Evolutionary conservation across 2,113 vertebrate genomes (phyloP).

Genomic region (Indicator indicator): DNA sequence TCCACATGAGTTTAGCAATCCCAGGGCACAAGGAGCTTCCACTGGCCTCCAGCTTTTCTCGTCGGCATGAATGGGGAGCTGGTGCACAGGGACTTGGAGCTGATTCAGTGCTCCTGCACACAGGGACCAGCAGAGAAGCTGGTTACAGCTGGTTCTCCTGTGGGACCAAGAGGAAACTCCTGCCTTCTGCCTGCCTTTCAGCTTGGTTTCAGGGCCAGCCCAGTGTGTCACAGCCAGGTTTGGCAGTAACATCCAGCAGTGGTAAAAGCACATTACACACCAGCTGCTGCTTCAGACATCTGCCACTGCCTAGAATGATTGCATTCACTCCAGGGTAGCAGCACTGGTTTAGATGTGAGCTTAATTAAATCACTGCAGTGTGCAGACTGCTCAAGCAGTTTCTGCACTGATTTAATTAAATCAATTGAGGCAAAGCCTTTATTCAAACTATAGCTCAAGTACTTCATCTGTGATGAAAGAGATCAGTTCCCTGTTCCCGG

Average conservation of each 20-base stretch:
- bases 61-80: neutral
- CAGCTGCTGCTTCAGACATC: neutral
- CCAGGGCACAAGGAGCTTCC: neutral
- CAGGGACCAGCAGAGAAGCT: neutral
- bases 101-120: neutral
- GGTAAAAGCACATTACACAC: rapidly evolving
- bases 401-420: slow-evolving; percentile 12
- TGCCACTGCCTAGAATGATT: neutral
- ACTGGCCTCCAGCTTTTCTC: neutral
- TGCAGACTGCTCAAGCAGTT: neutral
- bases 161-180: neutral
- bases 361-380: neutral
- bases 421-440: neutral
- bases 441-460: neutral
- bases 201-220: neutral
- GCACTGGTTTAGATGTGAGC: neutral
- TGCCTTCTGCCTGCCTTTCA: neutral
- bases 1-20: neutral
- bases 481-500: neutral
- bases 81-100: too few species aligned
- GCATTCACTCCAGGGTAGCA: neutral
- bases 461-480: neutral
- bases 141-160: neutral
- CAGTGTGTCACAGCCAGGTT: neutral
- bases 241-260: neutral